phyloP scores from a whole-genome alignment of 1,140 invertebrate species.

The Brachionus calyciflorus region DNA sequence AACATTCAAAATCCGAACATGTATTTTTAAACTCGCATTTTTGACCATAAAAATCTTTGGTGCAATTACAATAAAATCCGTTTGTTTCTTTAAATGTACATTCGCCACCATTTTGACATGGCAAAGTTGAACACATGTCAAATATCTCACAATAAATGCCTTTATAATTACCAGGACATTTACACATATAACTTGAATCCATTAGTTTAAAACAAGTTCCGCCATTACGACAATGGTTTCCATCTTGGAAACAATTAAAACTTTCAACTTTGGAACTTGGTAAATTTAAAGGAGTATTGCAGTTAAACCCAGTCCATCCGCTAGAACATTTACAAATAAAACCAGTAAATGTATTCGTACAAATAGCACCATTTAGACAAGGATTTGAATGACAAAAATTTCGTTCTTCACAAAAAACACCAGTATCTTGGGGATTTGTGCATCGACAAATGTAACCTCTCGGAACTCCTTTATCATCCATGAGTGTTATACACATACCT shows the following conservation, averaged over 20 bases:
- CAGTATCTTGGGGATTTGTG: constrained; percentile 41
- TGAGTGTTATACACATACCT: constrained; percentile 43
- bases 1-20: constrained; percentile 26
- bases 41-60: constrained; percentile 85
- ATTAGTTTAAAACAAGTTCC: constrained; percentile 24
- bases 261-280: background rate
- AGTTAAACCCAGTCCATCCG: constrained; percentile 79
- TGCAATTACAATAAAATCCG: constrained; percentile 30
- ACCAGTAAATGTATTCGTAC: constrained; percentile 8
- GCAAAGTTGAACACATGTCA: constrained; percentile 49
- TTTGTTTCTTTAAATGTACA: constrained; percentile 48
- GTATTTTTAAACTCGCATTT: constrained; percentile 70
- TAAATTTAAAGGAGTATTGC: background rate
- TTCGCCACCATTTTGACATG: constrained; percentile 51
- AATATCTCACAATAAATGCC: constrained; percentile 42
- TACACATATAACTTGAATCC: constrained; percentile 21
- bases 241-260: constrained; percentile 18
- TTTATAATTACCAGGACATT: constrained; percentile 35
- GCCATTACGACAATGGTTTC: constrained; percentile 30
- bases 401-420: constrained; percentile 41
- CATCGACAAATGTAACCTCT: constrained; percentile 35
- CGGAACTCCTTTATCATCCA: constrained; percentile 36
- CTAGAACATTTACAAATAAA: constrained; percentile 77
- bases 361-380: constrained; percentile 29
- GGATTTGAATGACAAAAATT: constrained; percentile 43